phyloP scores from a whole-genome alignment of 2,113 vertebrate species.

The Dicrurus megarhynchus region DNA sequence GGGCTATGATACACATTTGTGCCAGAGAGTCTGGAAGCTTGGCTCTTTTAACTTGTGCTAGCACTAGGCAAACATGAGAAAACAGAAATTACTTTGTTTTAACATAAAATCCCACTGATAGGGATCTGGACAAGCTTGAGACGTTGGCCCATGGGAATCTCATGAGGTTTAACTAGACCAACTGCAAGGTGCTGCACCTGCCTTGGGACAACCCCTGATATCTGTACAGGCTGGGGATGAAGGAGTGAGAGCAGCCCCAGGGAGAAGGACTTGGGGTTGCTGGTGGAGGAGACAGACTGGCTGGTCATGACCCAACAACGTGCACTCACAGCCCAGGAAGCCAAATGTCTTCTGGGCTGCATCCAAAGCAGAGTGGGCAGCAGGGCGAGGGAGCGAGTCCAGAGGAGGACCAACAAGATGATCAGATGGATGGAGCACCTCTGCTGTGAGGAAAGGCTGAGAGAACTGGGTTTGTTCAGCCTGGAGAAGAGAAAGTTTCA shows the following conservation, averaged over 20 bases:
- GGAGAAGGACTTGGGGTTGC: not conserved
- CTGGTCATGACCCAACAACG: not conserved
- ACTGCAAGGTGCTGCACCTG: not conserved
- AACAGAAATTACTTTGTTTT: not conserved
- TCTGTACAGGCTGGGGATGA: not conserved
- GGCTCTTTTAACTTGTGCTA: not conserved
- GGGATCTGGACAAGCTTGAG: not conserved
- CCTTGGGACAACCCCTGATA: fast-evolving
- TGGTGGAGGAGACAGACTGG: not conserved
- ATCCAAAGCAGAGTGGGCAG: not conserved
- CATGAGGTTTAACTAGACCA: not conserved
- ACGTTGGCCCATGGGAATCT: not conserved
- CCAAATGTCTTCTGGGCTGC: not conserved
- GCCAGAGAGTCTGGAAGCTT: not conserved
- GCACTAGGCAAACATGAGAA: not conserved
- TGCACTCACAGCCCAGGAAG: not conserved
- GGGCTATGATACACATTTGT: not conserved
- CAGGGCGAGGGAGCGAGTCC: fast-evolving
- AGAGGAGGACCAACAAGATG: not conserved
- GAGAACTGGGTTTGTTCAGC: not conserved
- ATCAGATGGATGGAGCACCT: not conserved
- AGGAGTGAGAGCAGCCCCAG: not conserved
- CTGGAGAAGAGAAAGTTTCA: not conserved
- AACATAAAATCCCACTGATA: not conserved
- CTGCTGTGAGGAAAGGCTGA: not conserved